These are phyloP conservation scores for Mesorhabditis sp. DNA, from an alignment of 2,888 invertebrate genomes.

Conservation along the genomic window DNA sequence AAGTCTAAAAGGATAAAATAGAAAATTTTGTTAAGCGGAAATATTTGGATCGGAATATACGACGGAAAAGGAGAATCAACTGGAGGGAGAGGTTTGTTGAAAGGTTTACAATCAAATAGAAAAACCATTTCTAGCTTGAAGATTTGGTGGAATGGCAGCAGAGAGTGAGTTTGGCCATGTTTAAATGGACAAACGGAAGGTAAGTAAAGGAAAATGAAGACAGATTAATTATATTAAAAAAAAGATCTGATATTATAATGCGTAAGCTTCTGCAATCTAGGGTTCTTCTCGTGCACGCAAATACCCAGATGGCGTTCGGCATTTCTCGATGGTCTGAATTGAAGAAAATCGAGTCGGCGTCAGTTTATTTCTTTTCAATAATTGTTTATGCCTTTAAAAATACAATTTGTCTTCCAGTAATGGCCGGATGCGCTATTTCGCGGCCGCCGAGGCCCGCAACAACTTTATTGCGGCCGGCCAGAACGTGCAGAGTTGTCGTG, in stretches of 20 bases:
- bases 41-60: slow-evolving; percentile 65
- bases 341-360: slow-evolving; percentile 58
- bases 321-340: slow-evolving; percentile 62
- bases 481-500: slow-evolving; percentile 63
- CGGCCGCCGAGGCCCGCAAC: slow-evolving; percentile 64
- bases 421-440: slow-evolving; percentile 59
- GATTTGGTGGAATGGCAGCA: slow-evolving; percentile 62
- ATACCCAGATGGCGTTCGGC: slow-evolving; percentile 62
- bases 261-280: slow-evolving; percentile 5
- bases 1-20: not conserved
- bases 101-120: not conserved
- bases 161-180: slow-evolving; percentile 62
- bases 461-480: slow-evolving; percentile 65
- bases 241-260: too few relatives aligned
- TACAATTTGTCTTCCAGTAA: slow-evolving; percentile 53
- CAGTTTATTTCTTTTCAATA: slow-evolving; percentile 8
- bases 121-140: slow-evolving; percentile 57
- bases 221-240: too few relatives aligned
- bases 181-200: slow-evolving; percentile 59
- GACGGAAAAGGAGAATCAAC: slow-evolving; percentile 62
- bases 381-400: too few relatives aligned
- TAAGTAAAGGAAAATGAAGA: slow-evolving; percentile 1
- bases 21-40: slow-evolving; percentile 10
- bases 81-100: slow-evolving; percentile 60
- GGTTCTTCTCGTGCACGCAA: slow-evolving; percentile 62